phyloP scores from a whole-genome alignment of 2,113 vertebrate species.

The Aegotheles bennettii region DNA sequence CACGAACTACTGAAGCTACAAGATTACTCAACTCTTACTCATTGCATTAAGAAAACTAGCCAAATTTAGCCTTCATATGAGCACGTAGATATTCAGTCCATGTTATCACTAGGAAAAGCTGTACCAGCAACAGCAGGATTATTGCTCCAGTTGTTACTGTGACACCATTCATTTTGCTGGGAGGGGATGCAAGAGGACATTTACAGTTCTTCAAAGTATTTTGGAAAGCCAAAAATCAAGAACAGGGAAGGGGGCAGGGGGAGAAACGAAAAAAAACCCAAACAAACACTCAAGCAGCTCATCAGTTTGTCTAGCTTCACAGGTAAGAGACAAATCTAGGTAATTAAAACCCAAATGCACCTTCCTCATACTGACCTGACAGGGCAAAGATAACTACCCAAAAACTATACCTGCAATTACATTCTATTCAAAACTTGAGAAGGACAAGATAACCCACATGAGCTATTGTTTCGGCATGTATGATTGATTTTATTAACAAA shows the following conservation, averaged over 20 bases:
- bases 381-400: not conserved
- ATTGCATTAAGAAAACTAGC: not conserved
- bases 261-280: too few relatives aligned
- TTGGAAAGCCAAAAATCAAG: not conserved
- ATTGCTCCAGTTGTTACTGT: not conserved
- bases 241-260: accelerated
- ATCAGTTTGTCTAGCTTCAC: not conserved
- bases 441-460: not conserved
- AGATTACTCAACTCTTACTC: not conserved
- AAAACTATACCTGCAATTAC: not conserved
- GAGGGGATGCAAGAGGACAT: not conserved
- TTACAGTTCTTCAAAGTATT: not conserved
- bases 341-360: not conserved
- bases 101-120: not conserved
- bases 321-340: not conserved
- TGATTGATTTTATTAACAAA: not conserved
- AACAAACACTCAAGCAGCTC: not conserved
- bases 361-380: not conserved
- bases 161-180: not conserved
- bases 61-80: not conserved
- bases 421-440: not conserved
- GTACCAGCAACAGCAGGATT: not conserved
- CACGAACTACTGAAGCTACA: not conserved
- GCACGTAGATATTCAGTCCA: not conserved
- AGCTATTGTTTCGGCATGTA: not conserved